phyloP scores from a whole-genome alignment of 1,140 invertebrate genomes.

The Mercenaria mercenaria region DNA sequence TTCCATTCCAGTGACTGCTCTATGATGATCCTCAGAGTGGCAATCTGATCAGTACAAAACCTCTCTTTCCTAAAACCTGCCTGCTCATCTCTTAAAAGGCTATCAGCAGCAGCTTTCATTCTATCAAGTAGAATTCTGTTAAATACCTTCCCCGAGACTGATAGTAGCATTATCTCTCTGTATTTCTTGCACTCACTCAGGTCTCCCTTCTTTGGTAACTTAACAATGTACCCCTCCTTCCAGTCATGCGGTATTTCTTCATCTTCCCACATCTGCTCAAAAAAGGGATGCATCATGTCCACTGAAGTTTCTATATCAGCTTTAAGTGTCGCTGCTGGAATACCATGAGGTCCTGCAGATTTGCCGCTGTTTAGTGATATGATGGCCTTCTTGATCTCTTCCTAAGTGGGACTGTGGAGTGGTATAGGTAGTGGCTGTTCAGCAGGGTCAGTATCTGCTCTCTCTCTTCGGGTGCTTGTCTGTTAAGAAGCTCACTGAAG shows the following conservation, averaged over 20 bases:
- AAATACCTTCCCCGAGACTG: constrained; percentile 20
- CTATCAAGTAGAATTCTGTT: constrained; percentile 5
- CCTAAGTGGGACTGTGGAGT: neutral
- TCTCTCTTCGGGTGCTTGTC: neutral
- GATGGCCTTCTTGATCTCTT: constrained; percentile 34
- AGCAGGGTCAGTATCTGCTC: neutral
- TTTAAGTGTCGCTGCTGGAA: constrained; percentile 20
- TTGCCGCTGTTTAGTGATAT: constrained; percentile 31
- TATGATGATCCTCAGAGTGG: constrained; percentile 40
- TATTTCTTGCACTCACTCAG: constrained; percentile 53
- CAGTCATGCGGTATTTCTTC: no score
- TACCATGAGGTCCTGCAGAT: neutral
- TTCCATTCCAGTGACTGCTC: constrained; percentile 61
- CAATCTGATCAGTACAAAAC: constrained; percentile 52
- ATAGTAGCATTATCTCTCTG: constrained; percentile 11
- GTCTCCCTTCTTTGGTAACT: constrained; percentile 62
- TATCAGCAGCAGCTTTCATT: neutral
- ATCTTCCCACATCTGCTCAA: no score
- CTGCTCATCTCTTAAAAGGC: constrained; percentile 22
- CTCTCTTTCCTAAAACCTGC: constrained; percentile 57
- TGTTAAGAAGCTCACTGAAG: constrained; percentile 2
- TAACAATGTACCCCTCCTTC: constrained; percentile 34
- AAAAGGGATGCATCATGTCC: no score
- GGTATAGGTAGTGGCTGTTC: no score
- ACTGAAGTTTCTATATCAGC: no score